Evolutionary conservation across 2,113 vertebrate genomes (phyloP), one percentile per base, ranked within the genome.

Genomic region (Anser cygnoides): DNA sequence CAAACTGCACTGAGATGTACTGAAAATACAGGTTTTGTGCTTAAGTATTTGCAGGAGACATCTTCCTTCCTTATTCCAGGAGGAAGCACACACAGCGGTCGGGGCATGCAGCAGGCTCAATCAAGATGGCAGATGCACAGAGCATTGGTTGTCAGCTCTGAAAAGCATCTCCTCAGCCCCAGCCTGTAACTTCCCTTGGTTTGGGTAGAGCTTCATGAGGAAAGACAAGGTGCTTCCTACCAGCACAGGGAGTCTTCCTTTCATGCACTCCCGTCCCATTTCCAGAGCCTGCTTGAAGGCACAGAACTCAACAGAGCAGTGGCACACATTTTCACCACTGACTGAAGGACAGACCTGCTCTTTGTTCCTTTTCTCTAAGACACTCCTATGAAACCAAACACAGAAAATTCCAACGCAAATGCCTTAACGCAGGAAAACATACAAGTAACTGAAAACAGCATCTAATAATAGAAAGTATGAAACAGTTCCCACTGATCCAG

Each of bases 231-330:
- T 1, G 1, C 19, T 46, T 52, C 35, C 22, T 31, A 39, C 8
- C 72, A 33, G 10, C 2, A 25, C 0, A 43, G 43, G 35, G 33
- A 50, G 26, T 52, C 29, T 37, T 49, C 52, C 41, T 50, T 15
- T 21, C 26, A 41, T 0, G 0, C 9, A 20, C 23, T 70, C 33
- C 49, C 50, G n/a, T 55, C 39, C 22, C 19, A n/a, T 25, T 55
- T 55, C 62, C 75, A 22, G 11, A 86, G 31, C 2, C 11, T 17
- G 21, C 58, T 10, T 4, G 1, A 68, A 76, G 54, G 35, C 49
- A 52, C 3, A 1, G 33, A 86, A 31, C 28, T 63, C 49, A 44
- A 17, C 1, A 1, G 29, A 82, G 29, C 33, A 79, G 35, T 8
- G 33, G n/a, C 63, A 44, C 7, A 57, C 54, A n/a, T 50, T 57